Evolutionary conservation across 2,113 vertebrate species (phyloP).

Genomic region (Perca schrenkii): DNA sequence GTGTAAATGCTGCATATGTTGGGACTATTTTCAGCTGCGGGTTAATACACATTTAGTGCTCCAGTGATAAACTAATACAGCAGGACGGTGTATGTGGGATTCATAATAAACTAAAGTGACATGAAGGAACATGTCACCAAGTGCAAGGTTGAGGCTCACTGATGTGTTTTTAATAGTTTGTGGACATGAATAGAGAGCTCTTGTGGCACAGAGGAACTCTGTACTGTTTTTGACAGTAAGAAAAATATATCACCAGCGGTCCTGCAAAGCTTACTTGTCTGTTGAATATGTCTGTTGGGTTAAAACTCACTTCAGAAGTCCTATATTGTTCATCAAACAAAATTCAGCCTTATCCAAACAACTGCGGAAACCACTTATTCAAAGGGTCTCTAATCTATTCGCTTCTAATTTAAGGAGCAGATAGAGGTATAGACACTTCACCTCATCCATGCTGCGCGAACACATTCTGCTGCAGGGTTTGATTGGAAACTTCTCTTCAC

Average conservation of each 20-base stretch:
- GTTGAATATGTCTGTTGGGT: background rate
- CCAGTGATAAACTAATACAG: background rate
- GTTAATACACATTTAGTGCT: background rate
- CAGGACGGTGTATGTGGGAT: background rate
- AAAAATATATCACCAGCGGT: background rate
- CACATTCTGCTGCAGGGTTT: slow-evolving; percentile 19
- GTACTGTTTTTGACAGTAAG: background rate
- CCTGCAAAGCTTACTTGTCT: background rate
- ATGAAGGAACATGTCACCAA: background rate
- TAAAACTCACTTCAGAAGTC: background rate
- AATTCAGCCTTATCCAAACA: background rate
- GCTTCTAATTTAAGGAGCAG: background rate
- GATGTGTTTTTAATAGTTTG: background rate
- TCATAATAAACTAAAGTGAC: background rate
- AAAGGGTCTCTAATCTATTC: slow-evolving; percentile 2
- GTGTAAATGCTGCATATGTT: background rate
- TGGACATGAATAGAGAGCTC: background rate
- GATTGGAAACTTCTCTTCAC: slow-evolving; percentile 37
- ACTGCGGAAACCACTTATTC: background rate
- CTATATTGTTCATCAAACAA: background rate
- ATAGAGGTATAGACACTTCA: slow-evolving; percentile 31
- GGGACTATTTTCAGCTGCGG: slow-evolving; percentile 1
- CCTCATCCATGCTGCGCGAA: slow-evolving; percentile 4
- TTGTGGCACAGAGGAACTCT: background rate
- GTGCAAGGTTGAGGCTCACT: background rate